Base-by-base conservation (phyloP, 2,888 invertebrate species). In the Drymonia ruficornis region DNA sequence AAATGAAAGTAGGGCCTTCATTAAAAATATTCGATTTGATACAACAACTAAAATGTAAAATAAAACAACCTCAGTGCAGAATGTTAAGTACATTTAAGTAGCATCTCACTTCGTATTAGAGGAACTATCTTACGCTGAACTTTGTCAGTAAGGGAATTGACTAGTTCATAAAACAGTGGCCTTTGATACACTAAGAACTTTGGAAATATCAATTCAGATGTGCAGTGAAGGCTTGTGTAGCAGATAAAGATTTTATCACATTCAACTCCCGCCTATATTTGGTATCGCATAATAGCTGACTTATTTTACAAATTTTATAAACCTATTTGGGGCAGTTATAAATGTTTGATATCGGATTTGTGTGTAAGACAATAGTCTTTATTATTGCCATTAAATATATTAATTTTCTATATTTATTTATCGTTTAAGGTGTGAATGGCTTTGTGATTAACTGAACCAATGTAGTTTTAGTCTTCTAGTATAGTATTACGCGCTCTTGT, bases 1-100 rank as follows among this genome's bases (percentile, higher is more conserved):
- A 97, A 69, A 98, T 97, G 94, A 98, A 98, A 94, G 98, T 99
- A 56, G 98, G 98, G 1, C 98, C 98, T 8, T 98, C 98, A 16
- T 87, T 99, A 58, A 98, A 98, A 93, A 98, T 99, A 74, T 97
- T 95, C 80, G 98, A 98, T 91, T 94, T 99, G 66, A 97, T 99
- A 79, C 97, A 98, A 78, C 97, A 98, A 82, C 93, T 98, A 51
- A 98, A 97, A 91, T 96, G 95, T 84, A 97, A 97, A 93, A 95
- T 96, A 62, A 96, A 96, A 85, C 95, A 96, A 61, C 95, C 95
- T 63, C 95, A 96, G 80, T 94, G 95, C 76, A 91, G 90, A 84
- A 67, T 85, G 76, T 63, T 68, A 83, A 84, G 65, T 84, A 86
- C 78, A 53, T 67, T 63, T 65, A 72, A 73, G 56, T 76, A 77